Conservation (phyloP, 2,113 vertebrate genomes). For the Sarotherodon lohbergeri region DNA sequence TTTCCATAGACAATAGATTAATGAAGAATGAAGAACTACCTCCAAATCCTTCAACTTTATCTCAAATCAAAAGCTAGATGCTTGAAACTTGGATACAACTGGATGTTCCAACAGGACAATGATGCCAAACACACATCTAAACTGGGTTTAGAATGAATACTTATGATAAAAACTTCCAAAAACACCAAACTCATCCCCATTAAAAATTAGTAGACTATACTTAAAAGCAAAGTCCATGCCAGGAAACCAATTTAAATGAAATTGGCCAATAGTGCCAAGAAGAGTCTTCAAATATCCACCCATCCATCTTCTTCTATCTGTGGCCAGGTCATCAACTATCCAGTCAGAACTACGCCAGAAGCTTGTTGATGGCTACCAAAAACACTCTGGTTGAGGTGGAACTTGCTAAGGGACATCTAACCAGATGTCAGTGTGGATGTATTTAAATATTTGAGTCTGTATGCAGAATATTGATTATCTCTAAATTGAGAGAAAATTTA, state of each 20-base stretch:
- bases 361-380: neutral
- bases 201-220: no score
- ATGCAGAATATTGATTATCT: neutral
- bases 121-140: neutral
- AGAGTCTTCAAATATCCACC: neutral
- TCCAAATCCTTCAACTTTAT: neutral
- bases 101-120: neutral
- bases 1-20: neutral
- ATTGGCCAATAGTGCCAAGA: neutral
- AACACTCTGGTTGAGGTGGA: neutral
- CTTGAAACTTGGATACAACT: rapidly evolving
- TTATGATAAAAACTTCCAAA: neutral
- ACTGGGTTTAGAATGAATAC: neutral
- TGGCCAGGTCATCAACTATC: neutral
- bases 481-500: neutral
- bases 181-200: neutral
- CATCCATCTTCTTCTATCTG: neutral
- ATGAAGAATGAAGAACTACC: neutral
- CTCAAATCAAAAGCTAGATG: neutral
- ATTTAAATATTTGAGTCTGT: neutral
- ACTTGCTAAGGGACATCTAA: neutral
- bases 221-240: neutral
- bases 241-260: neutral
- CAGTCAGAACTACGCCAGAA: neutral
- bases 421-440: neutral